Evolutionary conservation across 1,140 invertebrate species (phyloP), one percentile per base, ranked within the genome.

Genomic region (Lepidurus packardi): DNA sequence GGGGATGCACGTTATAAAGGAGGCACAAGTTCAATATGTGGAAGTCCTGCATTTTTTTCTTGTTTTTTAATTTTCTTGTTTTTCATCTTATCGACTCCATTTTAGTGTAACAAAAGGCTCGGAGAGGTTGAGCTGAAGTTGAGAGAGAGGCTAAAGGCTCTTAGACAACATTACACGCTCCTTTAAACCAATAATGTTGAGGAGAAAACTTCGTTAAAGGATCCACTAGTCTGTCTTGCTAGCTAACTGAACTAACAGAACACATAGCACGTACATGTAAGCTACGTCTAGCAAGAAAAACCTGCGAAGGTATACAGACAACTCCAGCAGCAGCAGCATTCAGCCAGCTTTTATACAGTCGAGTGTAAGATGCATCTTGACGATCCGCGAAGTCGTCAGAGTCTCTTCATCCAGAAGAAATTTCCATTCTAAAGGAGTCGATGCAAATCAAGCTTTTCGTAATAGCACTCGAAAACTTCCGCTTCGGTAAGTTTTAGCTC

Each of bases 121-220:
- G 53, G 7, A 7, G 21, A 21, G 53, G 53, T 13, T 65, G 16
- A 65, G 53, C 21, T 13, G 53, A 21, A 16, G 53, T 65, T 65
- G 13, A 65, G 53, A 65, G 53, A 65, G 13, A 65, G 53, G 53
- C 53, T 65, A 65, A 13, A 65, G 53, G 8, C 53, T 65, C 53
- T 65, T 65, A 65, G 13, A 65, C 53, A 65, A 65, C 53, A 65
- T 65, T 65, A 65, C 53, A 65, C 21, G 53, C 53, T 65, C 53
- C n/a, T 65, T 65, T 65, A 65, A 65, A 65, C 53, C 53, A 65
- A 65, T 65, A 65, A 65, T 21, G 53, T 65, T 65, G 53, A 65
- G 53, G 53, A 65, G 53, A 65, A 65, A 65, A 65, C 53, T 65
- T 65, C 53, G 53, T 65, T 65, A 65, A 65, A 65, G 13, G 53